Evolutionary conservation across 2,113 vertebrate genomes (phyloP), one percentile per base, ranked within the genome.

Genomic region (Pyxicephalus adspersus): DNA sequence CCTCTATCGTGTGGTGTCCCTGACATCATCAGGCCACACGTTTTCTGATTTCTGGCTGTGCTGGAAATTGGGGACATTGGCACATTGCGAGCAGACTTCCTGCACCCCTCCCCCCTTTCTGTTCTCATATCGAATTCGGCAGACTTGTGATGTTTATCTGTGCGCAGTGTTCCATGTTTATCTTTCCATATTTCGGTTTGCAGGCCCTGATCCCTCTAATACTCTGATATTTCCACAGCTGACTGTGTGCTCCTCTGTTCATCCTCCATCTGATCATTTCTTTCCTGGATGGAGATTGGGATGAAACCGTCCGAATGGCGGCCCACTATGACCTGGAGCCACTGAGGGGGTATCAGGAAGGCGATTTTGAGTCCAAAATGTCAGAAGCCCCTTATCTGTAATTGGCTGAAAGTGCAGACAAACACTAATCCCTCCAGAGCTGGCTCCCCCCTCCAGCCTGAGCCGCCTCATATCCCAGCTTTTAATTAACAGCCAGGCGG

Each of bases 321-420:
- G n/a, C 5, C 45, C 19, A 31, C 64, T 1, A 63, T 77, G 51
- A 28, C 28, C 45, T 25, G 16, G 26, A 31, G 23, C 45, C 22
- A 15, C 54, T 45, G 60, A 5, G 19, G 60, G 63, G 77, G 55
- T 63, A 54, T 80, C 71, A 31, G 57, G 23, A 51, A 51, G 78
- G 29, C n/a, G 50, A 52, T 67, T 50, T 16, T 31, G 57, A 78
- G 52, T 26, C 65, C 28, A 26, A 64, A 73, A 81, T 72, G 78
- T 81, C 58, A 64, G 26, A 57, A 34, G 23, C 58, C 55, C 78
- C 78, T 81, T 81, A 81, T 81, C 57, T 63, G 78, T 81, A 81
- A 81, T 81, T 81, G 78, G 67, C 68, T 71, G 58, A 73, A 64
- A 55, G 64, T 57, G 51, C 76, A 57, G 64, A 25, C 52, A 55